Evolutionary conservation across 2,113 vertebrate genomes (phyloP).

Genomic region (Cettia cetti): DNA sequence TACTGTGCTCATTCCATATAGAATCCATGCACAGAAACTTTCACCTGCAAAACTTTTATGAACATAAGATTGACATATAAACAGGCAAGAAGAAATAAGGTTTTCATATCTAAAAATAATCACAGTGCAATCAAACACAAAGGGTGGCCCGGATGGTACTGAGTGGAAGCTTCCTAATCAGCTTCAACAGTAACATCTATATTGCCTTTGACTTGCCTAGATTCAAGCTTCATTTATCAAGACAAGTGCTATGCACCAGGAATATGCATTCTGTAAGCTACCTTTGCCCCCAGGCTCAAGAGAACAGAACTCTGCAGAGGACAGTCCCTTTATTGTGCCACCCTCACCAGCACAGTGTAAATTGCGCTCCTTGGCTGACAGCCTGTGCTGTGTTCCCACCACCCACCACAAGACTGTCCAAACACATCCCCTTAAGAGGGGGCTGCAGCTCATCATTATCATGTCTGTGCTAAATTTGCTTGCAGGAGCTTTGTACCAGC

Average conservation of each 20-base stretch:
- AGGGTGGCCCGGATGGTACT: background rate
- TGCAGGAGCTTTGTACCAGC: background rate
- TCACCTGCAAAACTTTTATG: background rate
- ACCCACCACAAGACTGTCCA: background rate
- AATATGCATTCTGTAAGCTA: background rate
- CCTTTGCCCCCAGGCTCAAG: background rate
- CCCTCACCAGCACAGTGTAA: rapidly evolving
- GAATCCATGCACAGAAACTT: background rate
- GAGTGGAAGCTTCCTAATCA: background rate
- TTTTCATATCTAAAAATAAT: background rate
- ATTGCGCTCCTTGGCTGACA: background rate
- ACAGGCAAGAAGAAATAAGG: background rate
- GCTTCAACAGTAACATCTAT: background rate
- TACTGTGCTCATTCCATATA: background rate
- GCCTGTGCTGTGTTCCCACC: rapidly evolving
- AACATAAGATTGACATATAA: background rate
- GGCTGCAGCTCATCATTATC: background rate
- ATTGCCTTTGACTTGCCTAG: background rate
- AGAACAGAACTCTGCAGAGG: background rate
- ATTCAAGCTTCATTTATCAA: background rate
- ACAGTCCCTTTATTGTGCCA: background rate
- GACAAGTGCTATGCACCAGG: background rate
- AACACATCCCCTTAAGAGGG: background rate
- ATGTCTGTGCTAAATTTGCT: background rate
- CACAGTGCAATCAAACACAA: background rate